Conservation (phyloP, 1,140 invertebrate species). For the Tetramorium simillimum region DNA sequence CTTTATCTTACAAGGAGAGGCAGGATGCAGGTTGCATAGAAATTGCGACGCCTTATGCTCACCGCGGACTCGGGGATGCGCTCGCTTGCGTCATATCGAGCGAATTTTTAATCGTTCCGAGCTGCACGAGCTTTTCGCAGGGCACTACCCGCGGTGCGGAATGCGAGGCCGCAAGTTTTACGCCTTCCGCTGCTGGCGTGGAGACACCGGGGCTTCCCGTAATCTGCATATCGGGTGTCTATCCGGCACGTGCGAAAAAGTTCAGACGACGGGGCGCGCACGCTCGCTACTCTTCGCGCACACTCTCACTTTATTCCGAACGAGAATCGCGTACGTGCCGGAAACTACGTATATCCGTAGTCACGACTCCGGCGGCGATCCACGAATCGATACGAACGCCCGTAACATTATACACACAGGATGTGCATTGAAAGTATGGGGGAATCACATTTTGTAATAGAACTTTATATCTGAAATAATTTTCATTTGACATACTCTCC, state of each 20-base stretch:
- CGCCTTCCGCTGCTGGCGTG: neutral
- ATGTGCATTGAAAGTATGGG: neutral
- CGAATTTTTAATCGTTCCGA: conserved; percentile 5
- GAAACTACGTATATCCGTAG: conserved; percentile 66
- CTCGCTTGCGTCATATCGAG: conserved; percentile 14
- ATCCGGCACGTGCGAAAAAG: conserved; percentile 62
- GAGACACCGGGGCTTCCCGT: conserved; percentile 53
- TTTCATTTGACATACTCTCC: neutral
- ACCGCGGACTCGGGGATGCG: neutral
- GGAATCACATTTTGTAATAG: neutral
- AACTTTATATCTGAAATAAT: conserved; percentile 22
- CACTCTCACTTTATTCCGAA: conserved; percentile 6
- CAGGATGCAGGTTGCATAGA: neutral
- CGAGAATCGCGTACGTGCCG: conserved; percentile 50
- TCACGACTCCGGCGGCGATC: conserved; percentile 36
- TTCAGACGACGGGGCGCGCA: conserved; percentile 10
- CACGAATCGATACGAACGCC: conserved; percentile 19
- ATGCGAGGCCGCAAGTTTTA: conserved; percentile 31
- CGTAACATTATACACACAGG: conserved; percentile 21
- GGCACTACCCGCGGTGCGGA: neutral
- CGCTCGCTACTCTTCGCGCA: conserved; percentile 33
- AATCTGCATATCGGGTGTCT: conserved; percentile 65
- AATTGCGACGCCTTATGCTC: neutral
- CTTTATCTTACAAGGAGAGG: neutral
- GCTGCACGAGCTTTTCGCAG: neutral